phyloP scores from a whole-genome alignment of 2,113 vertebrate species.

The Nibea albiflora region DNA sequence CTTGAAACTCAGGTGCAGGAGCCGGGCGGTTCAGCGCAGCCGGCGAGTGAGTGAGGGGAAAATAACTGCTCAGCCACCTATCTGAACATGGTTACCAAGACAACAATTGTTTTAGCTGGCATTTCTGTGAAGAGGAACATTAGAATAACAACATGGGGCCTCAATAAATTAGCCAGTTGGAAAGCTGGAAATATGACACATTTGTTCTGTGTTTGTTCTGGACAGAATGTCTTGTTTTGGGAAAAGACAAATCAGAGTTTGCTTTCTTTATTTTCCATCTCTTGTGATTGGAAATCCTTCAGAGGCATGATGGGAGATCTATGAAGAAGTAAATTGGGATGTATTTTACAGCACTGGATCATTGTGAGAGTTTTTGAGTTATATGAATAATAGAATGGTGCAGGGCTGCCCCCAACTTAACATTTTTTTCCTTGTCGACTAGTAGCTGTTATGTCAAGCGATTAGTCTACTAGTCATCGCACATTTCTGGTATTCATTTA shows the following conservation, averaged over 20 bases:
- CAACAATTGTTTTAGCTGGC: constrained; percentile 68
- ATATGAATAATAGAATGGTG: too few relatives aligned
- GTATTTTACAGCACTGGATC: constrained; percentile 1
- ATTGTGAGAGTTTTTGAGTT: background rate
- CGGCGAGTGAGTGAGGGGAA: constrained; percentile 5
- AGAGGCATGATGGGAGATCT: constrained; percentile 24
- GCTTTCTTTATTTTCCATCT: constrained; percentile 56
- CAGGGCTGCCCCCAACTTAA: too few relatives aligned
- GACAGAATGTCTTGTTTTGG: constrained; percentile 48
- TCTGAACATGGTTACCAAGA: constrained; percentile 50
- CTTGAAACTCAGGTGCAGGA: background rate
- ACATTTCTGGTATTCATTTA: too few relatives aligned
- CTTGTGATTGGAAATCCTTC: constrained; percentile 40
- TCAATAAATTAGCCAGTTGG: constrained; percentile 58
- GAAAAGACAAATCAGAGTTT: constrained; percentile 46
- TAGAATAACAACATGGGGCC: constrained; percentile 64
- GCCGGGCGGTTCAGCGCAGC: constrained; percentile 10
- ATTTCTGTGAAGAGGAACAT: constrained; percentile 55
- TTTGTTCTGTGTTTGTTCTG: constrained; percentile 66
- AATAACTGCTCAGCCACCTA: constrained; percentile 41
- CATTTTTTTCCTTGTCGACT: too few relatives aligned
- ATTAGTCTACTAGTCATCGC: too few relatives aligned
- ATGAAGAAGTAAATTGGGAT: background rate
- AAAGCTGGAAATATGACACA: constrained; percentile 63
- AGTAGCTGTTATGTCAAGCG: too few relatives aligned